Percentiles rank a stretch among this genome's conserved stretches.
phyloP scores from a whole-genome alignment of 2,888 invertebrate species.

The Cantharis rufa region DNA sequence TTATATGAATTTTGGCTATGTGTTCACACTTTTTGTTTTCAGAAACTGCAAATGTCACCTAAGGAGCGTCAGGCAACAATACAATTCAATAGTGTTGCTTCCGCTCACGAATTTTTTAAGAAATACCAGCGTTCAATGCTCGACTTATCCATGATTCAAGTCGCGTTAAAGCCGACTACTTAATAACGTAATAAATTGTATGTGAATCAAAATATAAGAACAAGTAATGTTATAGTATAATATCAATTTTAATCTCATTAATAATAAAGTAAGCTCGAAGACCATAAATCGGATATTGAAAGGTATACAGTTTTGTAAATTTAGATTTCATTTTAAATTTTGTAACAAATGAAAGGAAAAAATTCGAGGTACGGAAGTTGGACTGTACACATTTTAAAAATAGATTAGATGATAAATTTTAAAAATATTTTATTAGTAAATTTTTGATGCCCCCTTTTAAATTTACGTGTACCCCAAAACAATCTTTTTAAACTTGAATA shows the following conservation, averaged over 20 bases:
- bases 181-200: background rate
- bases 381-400: background rate
- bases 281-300: no score
- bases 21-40: slow-evolving; percentile 41
- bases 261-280: no score
- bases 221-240: background rate
- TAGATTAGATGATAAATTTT: background rate
- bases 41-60: slow-evolving; percentile 53
- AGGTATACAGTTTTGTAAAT: background rate
- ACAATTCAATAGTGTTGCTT: slow-evolving; percentile 60
- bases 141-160: slow-evolving; percentile 60
- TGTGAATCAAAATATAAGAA: background rate
- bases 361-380: background rate
- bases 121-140: slow-evolving; percentile 62
- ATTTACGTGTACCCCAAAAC: background rate
- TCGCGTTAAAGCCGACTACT: slow-evolving; percentile 47
- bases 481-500: no score
- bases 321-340: background rate
- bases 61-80: slow-evolving; percentile 56
- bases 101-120: slow-evolving; percentile 61
- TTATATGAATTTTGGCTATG: background rate
- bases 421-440: background rate
- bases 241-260: background rate
- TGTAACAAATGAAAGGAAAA: background rate
- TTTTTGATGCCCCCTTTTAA: background rate